These are phyloP conservation scores for Lophius piscatorius DNA, from an alignment of 2,113 vertebrate genomes.

Conservation along the genomic window DNA sequence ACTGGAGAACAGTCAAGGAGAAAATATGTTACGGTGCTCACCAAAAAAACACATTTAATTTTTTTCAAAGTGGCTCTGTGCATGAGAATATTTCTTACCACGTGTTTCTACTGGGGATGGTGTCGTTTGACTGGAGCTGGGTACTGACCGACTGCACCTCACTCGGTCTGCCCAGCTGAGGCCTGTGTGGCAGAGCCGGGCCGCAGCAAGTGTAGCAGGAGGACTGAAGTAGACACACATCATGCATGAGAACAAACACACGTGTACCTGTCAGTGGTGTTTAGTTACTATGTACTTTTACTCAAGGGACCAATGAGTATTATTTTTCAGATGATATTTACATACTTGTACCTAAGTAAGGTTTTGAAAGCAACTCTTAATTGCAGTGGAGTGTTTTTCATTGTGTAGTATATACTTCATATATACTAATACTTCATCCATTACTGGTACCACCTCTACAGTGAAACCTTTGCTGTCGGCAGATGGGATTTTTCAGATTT, in stretches of 20 bases:
- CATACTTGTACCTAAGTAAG: too few relatives aligned
- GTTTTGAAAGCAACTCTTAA: too few relatives aligned
- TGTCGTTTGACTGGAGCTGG: constrained; percentile 59
- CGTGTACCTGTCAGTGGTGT: too few relatives aligned
- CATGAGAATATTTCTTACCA: constrained; percentile 53
- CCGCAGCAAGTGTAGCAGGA: constrained; percentile 80
- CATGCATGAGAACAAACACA: constrained; percentile 20
- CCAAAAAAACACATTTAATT: background rate
- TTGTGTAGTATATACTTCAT: too few relatives aligned
- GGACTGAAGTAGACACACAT: constrained; percentile 74
- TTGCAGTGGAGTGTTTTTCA: too few relatives aligned
- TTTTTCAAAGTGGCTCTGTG: background rate
- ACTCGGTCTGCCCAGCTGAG: constrained; percentile 97
- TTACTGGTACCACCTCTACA: background rate
- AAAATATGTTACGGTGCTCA: too few relatives aligned
- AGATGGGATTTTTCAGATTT: constrained; percentile 17
- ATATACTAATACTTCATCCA: too few relatives aligned
- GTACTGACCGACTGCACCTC: constrained; percentile 85
- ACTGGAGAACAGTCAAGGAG: constrained; percentile 69
- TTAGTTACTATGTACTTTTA: too few relatives aligned
- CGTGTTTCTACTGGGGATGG: constrained; percentile 77
- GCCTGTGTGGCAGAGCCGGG: constrained; percentile 86
- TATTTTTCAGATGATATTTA: too few relatives aligned
- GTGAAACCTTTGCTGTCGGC: background rate
- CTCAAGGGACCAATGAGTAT: too few relatives aligned